phyloP scores from a whole-genome alignment of 2,888 invertebrate genomes.

The Tryphoninae sp. region DNA sequence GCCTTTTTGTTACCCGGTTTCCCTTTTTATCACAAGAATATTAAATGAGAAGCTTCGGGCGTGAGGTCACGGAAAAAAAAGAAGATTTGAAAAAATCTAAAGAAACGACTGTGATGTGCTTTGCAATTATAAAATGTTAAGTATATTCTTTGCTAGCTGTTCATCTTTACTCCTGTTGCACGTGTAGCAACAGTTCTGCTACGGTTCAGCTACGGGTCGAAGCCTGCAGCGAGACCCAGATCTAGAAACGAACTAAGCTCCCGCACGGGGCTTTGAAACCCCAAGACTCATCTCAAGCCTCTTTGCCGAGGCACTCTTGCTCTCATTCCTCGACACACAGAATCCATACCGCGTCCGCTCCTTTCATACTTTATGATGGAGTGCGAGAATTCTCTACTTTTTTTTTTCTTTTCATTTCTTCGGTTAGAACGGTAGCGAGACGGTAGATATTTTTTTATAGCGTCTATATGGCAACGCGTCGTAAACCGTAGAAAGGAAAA shows the following conservation, averaged over 20 bases:
- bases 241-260: constrained; percentile 29
- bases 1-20: constrained; percentile 57
- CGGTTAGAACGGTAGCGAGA: background rate
- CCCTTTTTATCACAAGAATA: background rate
- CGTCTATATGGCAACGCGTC: constrained; percentile 24
- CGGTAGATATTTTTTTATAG: constrained; percentile 13
- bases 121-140: background rate
- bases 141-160: background rate
- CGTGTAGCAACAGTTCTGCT: constrained; percentile 4
- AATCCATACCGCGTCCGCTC: constrained; percentile 20
- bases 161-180: background rate
- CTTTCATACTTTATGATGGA: constrained; percentile 38
- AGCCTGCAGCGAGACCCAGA: constrained; percentile 10
- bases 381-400: background rate
- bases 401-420: constrained; percentile 36
- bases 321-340: constrained; percentile 14
- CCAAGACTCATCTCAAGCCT: constrained; percentile 19
- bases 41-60: too few relatives aligned
- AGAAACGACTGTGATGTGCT: background rate
- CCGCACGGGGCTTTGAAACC: constrained; percentile 18
- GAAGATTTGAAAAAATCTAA: background rate
- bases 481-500: constrained; percentile 24
- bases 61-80: background rate
- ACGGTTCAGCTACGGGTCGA: background rate
- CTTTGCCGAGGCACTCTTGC: constrained; percentile 19